Percentiles rank a stretch among this genome's conserved stretches.
phyloP scores from a whole-genome alignment of 2,113 vertebrate species.

The Paratilapia polleni region DNA sequence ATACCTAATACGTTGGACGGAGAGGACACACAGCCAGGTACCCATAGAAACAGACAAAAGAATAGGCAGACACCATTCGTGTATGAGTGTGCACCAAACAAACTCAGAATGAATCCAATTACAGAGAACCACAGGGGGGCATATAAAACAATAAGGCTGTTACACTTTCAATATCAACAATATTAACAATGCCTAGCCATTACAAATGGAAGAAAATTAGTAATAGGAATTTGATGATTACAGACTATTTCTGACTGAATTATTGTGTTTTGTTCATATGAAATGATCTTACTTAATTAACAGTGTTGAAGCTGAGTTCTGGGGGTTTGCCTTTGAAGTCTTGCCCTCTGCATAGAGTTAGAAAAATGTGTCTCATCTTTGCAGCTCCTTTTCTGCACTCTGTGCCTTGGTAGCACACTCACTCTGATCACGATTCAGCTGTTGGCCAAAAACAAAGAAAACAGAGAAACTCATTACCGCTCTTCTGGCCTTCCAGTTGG shows the following conservation, averaged over 20 bases:
- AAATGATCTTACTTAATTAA: slow-evolving; percentile 56
- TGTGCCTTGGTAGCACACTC: slow-evolving; percentile 20
- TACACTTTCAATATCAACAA: slow-evolving; percentile 39
- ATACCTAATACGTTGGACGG: slow-evolving; percentile 5
- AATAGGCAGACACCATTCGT: neutral
- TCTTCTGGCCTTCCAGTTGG: slow-evolving; percentile 49
- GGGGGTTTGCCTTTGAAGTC: slow-evolving; percentile 60
- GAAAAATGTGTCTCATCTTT: slow-evolving; percentile 54
- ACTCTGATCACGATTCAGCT: slow-evolving; percentile 68
- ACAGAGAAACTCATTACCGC: slow-evolving; percentile 65
- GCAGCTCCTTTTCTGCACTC: slow-evolving; percentile 31
- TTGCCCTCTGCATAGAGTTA: slow-evolving; percentile 50
- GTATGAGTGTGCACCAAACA: slow-evolving; percentile 7
- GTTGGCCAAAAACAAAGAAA: slow-evolving; percentile 68
- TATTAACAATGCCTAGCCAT: slow-evolving; percentile 46
- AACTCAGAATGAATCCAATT: slow-evolving; percentile 39
- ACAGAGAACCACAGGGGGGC: slow-evolving; percentile 35
- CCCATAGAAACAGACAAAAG: slow-evolving; percentile 9
- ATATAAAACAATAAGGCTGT: slow-evolving; percentile 37
- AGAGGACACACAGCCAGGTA: neutral
- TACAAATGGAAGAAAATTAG: slow-evolving; percentile 51
- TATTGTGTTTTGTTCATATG: slow-evolving; percentile 39
- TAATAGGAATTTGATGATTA: slow-evolving; percentile 30
- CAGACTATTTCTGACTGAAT: slow-evolving; percentile 51
- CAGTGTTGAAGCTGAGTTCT: slow-evolving; percentile 32